A percentile compares a stretch with the other conserved stretches of the same genome.
phyloP scores from a whole-genome alignment of 2,888 invertebrate species.

The Hydropsyche betteni region DNA sequence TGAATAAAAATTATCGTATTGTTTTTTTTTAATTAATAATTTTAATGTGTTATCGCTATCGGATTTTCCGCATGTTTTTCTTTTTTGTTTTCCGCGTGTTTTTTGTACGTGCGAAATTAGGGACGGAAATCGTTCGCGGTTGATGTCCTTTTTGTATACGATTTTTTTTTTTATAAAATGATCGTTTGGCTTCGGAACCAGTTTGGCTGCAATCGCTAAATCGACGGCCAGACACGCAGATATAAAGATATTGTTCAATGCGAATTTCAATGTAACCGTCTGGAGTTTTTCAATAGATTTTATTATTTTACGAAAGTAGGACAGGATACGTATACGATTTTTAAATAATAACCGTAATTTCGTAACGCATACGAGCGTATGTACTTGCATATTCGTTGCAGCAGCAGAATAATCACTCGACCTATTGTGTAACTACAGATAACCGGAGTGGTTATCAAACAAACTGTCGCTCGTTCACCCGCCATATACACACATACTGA shows the following conservation, averaged over 20 bases:
- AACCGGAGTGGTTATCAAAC: conserved; percentile 18
- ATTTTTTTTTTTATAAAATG: not conserved
- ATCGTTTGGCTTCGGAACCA: conserved; percentile 5
- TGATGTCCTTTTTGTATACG: not conserved
- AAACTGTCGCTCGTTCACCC: no score
- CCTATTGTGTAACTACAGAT: conserved; percentile 20
- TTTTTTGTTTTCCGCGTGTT: no score
- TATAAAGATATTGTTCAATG: no score
- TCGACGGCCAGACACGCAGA: not conserved
- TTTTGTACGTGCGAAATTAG: no score
- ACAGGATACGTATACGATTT: not conserved
- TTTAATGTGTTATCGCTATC: no score
- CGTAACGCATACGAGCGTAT: not conserved
- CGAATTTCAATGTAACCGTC: no score
- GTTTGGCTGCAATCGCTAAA: conserved; percentile 22
- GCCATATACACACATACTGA: no score
- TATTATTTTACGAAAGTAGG: no score
- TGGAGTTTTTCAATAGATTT: no score
- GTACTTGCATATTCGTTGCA: conserved; percentile 10
- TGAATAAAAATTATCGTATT: no score
- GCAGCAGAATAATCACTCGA: conserved; percentile 17
- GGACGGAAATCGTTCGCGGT: not conserved
- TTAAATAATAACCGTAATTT: conserved; percentile 2
- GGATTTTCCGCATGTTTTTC: no score
- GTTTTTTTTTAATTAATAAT: no score